A percentile compares a stretch with the other conserved stretches of the same genome.
Evolutionary conservation across 2,888 invertebrate species (phyloP).

Genomic region (Sepioteuthis lessoniana): DNA sequence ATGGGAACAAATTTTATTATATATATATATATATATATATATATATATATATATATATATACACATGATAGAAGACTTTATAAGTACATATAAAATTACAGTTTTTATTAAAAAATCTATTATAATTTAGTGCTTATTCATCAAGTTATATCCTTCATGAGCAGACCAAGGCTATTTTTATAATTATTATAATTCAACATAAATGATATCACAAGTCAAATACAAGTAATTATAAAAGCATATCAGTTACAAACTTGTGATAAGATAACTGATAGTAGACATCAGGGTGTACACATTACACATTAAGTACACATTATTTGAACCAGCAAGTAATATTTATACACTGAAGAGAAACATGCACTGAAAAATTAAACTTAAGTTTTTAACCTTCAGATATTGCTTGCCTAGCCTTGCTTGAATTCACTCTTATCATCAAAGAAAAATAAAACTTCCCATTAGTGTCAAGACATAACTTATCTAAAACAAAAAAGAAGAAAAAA

Average conservation of each 20-base stretch:
- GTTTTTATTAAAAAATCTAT: too few species aligned
- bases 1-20: too few species aligned
- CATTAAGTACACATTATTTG: constrained; percentile 21
- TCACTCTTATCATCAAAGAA: background rate
- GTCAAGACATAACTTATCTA: background rate
- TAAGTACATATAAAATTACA: too few species aligned
- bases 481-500: background rate
- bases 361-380: background rate
- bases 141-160: background rate
- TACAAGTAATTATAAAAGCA: background rate
- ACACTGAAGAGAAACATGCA: background rate
- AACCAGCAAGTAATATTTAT: background rate
- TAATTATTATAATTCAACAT: constrained; percentile 6
- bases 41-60: too few species aligned
- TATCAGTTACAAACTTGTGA: constrained; percentile 5
- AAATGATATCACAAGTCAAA: background rate
- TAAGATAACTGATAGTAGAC: constrained; percentile 4
- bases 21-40: too few species aligned
- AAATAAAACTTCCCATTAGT: background rate
- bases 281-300: constrained; percentile 33
- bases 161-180: background rate
- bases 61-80: too few species aligned
- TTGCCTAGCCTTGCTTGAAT: constrained; percentile 2
- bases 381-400: constrained; percentile 21
- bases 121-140: background rate